These are phyloP conservation scores for Galbula dea DNA, from an alignment of 2,113 vertebrate species.

Conservation along the genomic window DNA sequence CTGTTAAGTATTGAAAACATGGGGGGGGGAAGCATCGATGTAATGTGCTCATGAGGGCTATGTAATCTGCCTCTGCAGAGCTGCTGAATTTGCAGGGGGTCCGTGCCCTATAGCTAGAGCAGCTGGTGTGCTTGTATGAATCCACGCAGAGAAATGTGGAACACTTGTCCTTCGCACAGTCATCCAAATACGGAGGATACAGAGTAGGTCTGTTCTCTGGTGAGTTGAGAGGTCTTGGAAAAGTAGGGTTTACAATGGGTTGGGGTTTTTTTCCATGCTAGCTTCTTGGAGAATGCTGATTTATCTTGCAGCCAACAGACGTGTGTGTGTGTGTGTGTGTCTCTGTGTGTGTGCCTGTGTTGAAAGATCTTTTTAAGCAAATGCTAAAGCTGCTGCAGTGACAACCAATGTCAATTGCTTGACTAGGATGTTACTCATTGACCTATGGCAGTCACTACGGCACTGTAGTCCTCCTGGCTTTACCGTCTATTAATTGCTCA, in stretches of 20 bases:
- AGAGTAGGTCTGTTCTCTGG: slow-evolving; percentile 65
- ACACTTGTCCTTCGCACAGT: slow-evolving; percentile 62
- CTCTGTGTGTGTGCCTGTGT: slow-evolving; percentile 20
- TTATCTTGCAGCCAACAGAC: slow-evolving; percentile 44
- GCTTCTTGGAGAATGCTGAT: neutral
- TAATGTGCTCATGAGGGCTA: slow-evolving; percentile 37
- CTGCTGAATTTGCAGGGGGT: slow-evolving; percentile 64
- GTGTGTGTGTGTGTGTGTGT: neutral
- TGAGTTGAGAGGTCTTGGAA: slow-evolving; percentile 63
- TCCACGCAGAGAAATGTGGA: slow-evolving; percentile 61
- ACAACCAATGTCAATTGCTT: neutral
- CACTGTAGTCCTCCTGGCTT: slow-evolving; percentile 14
- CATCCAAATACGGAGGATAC: slow-evolving; percentile 62
- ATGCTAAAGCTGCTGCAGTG: slow-evolving; percentile 18
- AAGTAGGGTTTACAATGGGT: slow-evolving; percentile 37
- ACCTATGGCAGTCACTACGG: neutral
- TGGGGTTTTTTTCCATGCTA: neutral
- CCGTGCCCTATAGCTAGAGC: slow-evolving; percentile 63
- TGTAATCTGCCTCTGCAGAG: slow-evolving; percentile 57
- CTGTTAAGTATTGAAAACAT: slow-evolving; percentile 14
- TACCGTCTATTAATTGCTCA: slow-evolving; percentile 8
- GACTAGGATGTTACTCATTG: neutral
- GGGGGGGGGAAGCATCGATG: neutral
- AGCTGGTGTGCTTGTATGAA: slow-evolving; percentile 63
- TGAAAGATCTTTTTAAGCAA: slow-evolving; percentile 27